Conservation (phyloP, 2,888 invertebrate species). For the Drosophila bunnanda region DNA sequence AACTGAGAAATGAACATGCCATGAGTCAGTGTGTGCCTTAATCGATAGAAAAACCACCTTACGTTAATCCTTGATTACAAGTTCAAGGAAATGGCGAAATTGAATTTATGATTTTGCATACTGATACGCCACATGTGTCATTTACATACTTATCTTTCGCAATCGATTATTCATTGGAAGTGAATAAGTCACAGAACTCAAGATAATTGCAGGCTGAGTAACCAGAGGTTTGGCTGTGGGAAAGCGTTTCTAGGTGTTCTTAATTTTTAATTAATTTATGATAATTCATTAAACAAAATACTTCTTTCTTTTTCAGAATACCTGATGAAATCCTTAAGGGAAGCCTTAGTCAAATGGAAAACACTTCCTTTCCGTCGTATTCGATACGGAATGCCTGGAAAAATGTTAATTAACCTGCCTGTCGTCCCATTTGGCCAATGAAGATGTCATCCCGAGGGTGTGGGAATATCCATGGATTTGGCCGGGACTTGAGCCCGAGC, state of each 20-base stretch:
- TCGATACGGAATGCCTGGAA: neutral
- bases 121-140: neutral
- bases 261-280: neutral
- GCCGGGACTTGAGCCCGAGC: neutral
- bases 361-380: constrained; percentile 22
- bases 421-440: constrained; percentile 20
- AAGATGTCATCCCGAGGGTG: constrained; percentile 28
- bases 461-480: constrained; percentile 45
- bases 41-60: constrained; percentile 10
- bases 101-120: no score
- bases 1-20: neutral
- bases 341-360: constrained; percentile 22
- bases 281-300: neutral
- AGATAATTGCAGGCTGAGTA: neutral
- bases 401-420: constrained; percentile 27
- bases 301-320: no score
- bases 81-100: constrained; percentile 12
- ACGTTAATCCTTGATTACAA: constrained; percentile 8
- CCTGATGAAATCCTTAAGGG: neutral
- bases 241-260: neutral
- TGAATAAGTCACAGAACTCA: neutral
- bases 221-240: neutral
- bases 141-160: neutral
- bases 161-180: neutral
- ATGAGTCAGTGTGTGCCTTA: constrained; percentile 6